phyloP scores from a whole-genome alignment of 2,888 invertebrate species.

The Amphipoea lucens region DNA sequence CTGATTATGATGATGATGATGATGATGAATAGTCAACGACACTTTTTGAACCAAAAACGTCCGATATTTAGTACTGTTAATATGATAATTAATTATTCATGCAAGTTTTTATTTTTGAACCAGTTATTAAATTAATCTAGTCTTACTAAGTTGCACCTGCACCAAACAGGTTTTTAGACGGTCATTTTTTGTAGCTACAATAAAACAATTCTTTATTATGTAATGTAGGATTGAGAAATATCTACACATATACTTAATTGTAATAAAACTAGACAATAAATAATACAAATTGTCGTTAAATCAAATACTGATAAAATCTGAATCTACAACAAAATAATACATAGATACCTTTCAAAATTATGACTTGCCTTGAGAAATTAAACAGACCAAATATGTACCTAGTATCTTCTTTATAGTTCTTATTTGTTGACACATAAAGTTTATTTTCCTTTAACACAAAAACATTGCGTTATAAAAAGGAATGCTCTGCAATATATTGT shows the following conservation, averaged over 20 bases:
- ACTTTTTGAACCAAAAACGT: too few species aligned
- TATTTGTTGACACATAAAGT: background rate
- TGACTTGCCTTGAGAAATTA: constrained; percentile 42
- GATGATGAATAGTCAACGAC: too few species aligned
- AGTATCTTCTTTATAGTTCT: background rate
- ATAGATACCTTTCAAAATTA: constrained; percentile 47
- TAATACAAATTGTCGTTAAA: constrained; percentile 5
- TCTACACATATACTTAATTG: background rate
- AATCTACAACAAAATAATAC: constrained; percentile 28
- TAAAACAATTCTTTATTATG: background rate
- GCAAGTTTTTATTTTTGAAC: background rate
- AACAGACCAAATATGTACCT: background rate
- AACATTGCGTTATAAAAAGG: constrained; percentile 7
- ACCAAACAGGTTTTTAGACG: background rate
- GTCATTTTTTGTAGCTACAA: background rate
- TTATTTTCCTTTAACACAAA: background rate
- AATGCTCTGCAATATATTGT: constrained; percentile 8
- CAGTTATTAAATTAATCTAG: background rate
- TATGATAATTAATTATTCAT: background rate
- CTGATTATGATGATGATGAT: too few species aligned
- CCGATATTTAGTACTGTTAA: background rate
- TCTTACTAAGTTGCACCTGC: constrained; percentile 4
- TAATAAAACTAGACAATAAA: background rate
- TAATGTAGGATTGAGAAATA: background rate
- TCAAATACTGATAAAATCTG: constrained; percentile 48